Percentiles rank a stretch among this genome's conserved stretches.
Conservation (phyloP, 1,140 invertebrate species). For the Drosophila santomea region DNA sequence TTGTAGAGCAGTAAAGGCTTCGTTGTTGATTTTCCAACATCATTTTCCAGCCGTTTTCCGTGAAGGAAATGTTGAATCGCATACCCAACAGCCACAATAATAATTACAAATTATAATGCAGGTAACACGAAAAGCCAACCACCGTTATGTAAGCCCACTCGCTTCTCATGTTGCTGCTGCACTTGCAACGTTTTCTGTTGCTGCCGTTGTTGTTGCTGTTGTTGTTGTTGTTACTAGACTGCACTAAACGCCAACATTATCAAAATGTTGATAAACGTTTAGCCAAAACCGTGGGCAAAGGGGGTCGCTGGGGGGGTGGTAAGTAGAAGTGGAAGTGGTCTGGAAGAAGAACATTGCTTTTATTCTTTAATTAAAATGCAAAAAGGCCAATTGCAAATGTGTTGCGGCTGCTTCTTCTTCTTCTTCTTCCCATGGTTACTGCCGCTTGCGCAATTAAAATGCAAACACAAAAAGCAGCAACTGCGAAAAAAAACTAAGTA, state of each 20-base stretch:
- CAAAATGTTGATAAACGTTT: constrained; percentile 84
- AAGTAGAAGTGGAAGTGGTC: background rate
- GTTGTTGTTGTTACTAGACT: constrained; percentile 25
- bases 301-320: background rate
- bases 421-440: constrained; percentile 33
- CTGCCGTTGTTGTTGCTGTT: constrained; percentile 1
- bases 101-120: constrained; percentile 57
- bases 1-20: background rate
- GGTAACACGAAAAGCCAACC: constrained; percentile 28
- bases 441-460: constrained; percentile 69
- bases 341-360: constrained; percentile 19
- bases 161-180: constrained; percentile 25
- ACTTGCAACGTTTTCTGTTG: constrained; percentile 11
- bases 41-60: constrained; percentile 15
- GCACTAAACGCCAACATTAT: constrained; percentile 76
- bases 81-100: constrained; percentile 34
- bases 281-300: constrained; percentile 33
- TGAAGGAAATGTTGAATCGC: constrained; percentile 35
- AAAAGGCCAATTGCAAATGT: constrained; percentile 80
- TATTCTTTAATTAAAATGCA: constrained; percentile 77
- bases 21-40: constrained; percentile 6
- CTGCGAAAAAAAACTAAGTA: constrained; percentile 22
- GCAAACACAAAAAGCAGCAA: constrained; percentile 31
- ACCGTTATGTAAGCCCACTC: constrained; percentile 44
- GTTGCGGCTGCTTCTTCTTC: constrained; percentile 47